A percentile compares a stretch with the other conserved stretches of the same genome.
Evolutionary conservation across 1,140 invertebrate species (phyloP).

Genomic region (Thaumatotibia leucotreta): DNA sequence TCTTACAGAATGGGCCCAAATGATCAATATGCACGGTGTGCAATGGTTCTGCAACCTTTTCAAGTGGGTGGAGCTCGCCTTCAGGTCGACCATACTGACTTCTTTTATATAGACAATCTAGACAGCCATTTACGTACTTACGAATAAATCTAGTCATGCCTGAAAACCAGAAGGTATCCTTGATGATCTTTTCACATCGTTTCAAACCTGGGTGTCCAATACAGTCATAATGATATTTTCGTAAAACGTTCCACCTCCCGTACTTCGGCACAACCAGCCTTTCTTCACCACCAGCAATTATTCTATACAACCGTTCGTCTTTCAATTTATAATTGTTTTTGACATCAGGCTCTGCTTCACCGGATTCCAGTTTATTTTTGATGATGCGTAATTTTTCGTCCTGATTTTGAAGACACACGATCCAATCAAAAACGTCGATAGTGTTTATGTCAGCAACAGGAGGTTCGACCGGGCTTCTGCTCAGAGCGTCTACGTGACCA

Average conservation of each 20-base stretch:
- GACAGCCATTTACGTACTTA: background rate
- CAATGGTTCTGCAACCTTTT: constrained; percentile 18
- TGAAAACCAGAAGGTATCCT: constrained; percentile 7
- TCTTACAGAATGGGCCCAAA: constrained; percentile 23
- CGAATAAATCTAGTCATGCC: constrained; percentile 1
- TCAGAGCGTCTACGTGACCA: too few species aligned
- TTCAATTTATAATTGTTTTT: too few species aligned
- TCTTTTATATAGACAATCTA: constrained; percentile 9
- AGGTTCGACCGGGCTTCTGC: too few species aligned
- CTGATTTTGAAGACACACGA: too few species aligned
- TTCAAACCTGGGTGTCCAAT: background rate
- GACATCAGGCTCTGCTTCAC: too few species aligned
- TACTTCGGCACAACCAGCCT: background rate
- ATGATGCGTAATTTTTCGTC: too few species aligned
- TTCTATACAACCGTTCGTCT: too few species aligned
- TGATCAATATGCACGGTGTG: constrained; percentile 28
- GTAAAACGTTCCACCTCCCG: background rate
- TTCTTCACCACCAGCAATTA: background rate
- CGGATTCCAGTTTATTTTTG: too few species aligned
- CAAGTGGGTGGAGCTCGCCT: constrained; percentile 19
- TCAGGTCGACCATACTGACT: constrained; percentile 10
- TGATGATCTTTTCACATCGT: background rate
- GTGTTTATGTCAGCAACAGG: too few species aligned
- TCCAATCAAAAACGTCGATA: too few species aligned
- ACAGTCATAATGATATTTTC: background rate